Base-by-base conservation (phyloP, 1,140 invertebrate genomes). In the Pygmarrhopalites habei region DNA sequence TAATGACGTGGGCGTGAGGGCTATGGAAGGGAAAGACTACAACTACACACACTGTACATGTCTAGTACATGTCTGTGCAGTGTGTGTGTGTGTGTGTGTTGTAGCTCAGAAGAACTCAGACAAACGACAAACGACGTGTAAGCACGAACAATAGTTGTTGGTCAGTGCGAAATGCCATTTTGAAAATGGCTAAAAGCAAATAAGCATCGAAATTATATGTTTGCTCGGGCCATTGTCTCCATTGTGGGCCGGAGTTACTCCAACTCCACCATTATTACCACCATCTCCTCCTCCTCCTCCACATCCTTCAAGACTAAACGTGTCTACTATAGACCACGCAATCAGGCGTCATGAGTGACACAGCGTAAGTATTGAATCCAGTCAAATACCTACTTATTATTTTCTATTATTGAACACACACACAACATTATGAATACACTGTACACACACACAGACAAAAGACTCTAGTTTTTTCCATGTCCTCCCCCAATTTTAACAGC, bases 1-100 rank as follows among this genome's bases (percentile, higher is more conserved):
- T 67, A 67, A 67, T 64, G 66, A 67, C 57, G 66, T 47, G 64
- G 66, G 66, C 66, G 61, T 67, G 58, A 56, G 64, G n/a, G n/a
- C n/a, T n/a, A n/a, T n/a, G n/a, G n/a, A n/a, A n/a, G n/a, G n/a
- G n/a, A n/a, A n/a, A n/a, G n/a, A n/a, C n/a, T n/a, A n/a, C n/a
- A n/a, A n/a, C n/a, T n/a, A n/a, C n/a, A n/a, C n/a, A n/a, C n/a
- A n/a, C n/a, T n/a, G n/a, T n/a, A n/a, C n/a, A n/a, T n/a, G n/a
- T n/a, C n/a, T n/a, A n/a, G n/a, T n/a, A n/a, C n/a, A n/a, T n/a
- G n/a, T n/a, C n/a, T n/a, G n/a, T n/a, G n/a, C n/a, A n/a, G n/a
- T n/a, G n/a, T n/a, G n/a, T n/a, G n/a, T n/a, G n/a, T n/a, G n/a
- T n/a, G n/a, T n/a, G n/a, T n/a, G n/a, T n/a, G n/a, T n/a, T n/a